phyloP scores from a whole-genome alignment of 2,797 vertebrate genomes.

The Oophaga sylvatica region DNA sequence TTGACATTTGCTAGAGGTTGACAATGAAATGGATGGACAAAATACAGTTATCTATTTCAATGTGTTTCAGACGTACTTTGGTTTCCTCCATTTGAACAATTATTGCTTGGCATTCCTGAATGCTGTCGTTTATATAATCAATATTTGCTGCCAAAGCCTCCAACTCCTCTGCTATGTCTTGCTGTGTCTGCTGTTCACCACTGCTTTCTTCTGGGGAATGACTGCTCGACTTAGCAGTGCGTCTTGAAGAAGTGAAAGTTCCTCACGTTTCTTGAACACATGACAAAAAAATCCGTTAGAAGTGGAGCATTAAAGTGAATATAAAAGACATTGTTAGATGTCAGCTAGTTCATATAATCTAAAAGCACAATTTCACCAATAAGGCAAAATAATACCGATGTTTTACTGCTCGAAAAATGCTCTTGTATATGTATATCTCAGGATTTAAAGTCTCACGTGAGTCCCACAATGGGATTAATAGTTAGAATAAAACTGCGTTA shows the following conservation, averaged over 20 bases:
- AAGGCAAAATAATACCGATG: too few relatives aligned
- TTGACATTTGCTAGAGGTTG: too few relatives aligned
- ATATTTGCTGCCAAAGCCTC: slow-evolving; percentile 95
- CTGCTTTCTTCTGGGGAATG: slow-evolving; percentile 79
- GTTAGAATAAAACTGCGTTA: too few relatives aligned
- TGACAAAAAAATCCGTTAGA: neutral
- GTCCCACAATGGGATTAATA: too few relatives aligned
- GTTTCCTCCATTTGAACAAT: slow-evolving; percentile 98
- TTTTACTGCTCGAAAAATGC: too few relatives aligned
- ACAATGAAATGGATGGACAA: too few relatives aligned
- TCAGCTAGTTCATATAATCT: too few relatives aligned
- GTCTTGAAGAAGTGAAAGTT: slow-evolving; percentile 90
- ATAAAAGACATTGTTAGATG: neutral
- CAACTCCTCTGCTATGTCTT: slow-evolving; percentile 92
- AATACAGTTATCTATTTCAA: too few relatives aligned
- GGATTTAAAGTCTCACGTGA: too few relatives aligned
- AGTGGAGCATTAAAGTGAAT: neutral
- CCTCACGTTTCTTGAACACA: slow-evolving; percentile 90
- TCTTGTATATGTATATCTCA: too few relatives aligned
- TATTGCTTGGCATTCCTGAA: slow-evolving; percentile 96
- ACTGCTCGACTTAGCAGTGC: slow-evolving; percentile 82
- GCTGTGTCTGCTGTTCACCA: slow-evolving; percentile 86
- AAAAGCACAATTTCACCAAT: too few relatives aligned
- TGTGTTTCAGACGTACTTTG: slow-evolving; percentile 76
- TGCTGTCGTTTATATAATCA: slow-evolving; percentile 96